Base-by-base conservation (phyloP, 35 echinoderm and acorn worm genomes). In the Apostichopus californicus region DNA sequence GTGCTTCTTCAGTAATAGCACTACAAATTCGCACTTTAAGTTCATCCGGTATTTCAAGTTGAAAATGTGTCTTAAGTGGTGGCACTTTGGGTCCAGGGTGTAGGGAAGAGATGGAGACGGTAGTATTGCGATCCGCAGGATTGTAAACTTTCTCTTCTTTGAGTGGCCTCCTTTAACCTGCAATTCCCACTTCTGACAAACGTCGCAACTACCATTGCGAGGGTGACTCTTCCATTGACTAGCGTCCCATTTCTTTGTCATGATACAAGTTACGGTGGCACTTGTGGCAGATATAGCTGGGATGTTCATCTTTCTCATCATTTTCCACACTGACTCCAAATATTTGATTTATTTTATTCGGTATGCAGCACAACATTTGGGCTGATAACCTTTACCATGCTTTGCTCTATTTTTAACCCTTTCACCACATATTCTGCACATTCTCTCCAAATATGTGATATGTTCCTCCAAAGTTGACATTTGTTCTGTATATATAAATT, bases 361-460 rank as follows among this genome's bases (percentile, higher is more conserved):
- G 64, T 77, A 90, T 22, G 72, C 75, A 8, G 63, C 11, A 64
- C 87, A 90, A 7, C 13, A 13, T 75, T 90, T 90, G 25, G 72
- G 10, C 9, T 26, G 5, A 26, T 90, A 75, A 12, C 52, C 58
- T 24, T 89, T 72, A 15, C 20, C 86, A 89, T 70, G 65, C 21
- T 89, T 8, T 28, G 20, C n/a, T 73, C 65, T 70, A 18, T 70
- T 28, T 68, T 89, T 59, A 58, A 56, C 65, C 10, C 86, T 12
- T 70, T 90, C 66, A 11, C 87, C 87, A 54, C 87, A 90, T 75
- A 77, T 15, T 23, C 87, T n/a, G 66, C 87, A 90, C 72, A 90
- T 75, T n/a, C 87, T 9, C 52, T 75, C 34, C 87, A 90, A 46
- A 46, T 46, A 46, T 46, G 34, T 46, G 34, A 46, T 46, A 46